These are phyloP conservation scores for Larimichthys polyactis DNA, from an alignment of 2,113 vertebrate species.

Conservation along the genomic window DNA sequence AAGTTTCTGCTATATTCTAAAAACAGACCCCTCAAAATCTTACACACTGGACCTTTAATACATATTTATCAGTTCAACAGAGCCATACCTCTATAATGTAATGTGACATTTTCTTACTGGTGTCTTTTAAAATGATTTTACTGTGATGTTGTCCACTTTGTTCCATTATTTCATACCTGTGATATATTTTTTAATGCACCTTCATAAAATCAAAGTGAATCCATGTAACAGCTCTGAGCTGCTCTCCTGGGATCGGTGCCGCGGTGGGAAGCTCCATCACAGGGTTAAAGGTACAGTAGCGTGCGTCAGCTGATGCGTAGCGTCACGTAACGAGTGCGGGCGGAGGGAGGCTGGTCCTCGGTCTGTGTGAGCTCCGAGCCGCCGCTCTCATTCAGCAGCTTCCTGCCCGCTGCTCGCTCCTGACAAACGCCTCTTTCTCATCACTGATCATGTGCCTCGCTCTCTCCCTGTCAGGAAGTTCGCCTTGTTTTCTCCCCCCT, in stretches of 20 bases:
- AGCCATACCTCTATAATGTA: too few species aligned
- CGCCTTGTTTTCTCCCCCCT: constrained; percentile 3
- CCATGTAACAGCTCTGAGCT: not conserved
- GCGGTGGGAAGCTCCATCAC: constrained; percentile 66
- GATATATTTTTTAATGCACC: not conserved
- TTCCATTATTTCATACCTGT: not conserved
- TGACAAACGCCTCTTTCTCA: constrained; percentile 45
- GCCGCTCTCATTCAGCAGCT: constrained; percentile 18
- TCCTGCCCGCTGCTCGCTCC: constrained; percentile 57
- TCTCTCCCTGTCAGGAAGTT: constrained; percentile 66
- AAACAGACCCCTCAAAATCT: too few species aligned
- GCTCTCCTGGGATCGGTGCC: constrained; percentile 25
- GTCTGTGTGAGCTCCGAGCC: constrained; percentile 19
- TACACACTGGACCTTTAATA: too few species aligned
- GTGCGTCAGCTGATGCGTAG: constrained; percentile 78
- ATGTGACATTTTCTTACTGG: too few species aligned
- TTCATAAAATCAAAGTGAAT: constrained; percentile 13
- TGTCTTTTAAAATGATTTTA: too few species aligned
- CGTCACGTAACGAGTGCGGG: constrained; percentile 29
- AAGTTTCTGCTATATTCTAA: too few species aligned
- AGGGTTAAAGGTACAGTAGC: constrained; percentile 78
- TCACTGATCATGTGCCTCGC: constrained; percentile 72
- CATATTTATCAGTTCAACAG: too few species aligned
- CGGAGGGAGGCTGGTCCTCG: constrained; percentile 37
- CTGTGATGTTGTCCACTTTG: too few species aligned